These are phyloP conservation scores for Gallinago undulata DNA, from an alignment of 2,113 vertebrate genomes.

Conservation along the genomic window DNA sequence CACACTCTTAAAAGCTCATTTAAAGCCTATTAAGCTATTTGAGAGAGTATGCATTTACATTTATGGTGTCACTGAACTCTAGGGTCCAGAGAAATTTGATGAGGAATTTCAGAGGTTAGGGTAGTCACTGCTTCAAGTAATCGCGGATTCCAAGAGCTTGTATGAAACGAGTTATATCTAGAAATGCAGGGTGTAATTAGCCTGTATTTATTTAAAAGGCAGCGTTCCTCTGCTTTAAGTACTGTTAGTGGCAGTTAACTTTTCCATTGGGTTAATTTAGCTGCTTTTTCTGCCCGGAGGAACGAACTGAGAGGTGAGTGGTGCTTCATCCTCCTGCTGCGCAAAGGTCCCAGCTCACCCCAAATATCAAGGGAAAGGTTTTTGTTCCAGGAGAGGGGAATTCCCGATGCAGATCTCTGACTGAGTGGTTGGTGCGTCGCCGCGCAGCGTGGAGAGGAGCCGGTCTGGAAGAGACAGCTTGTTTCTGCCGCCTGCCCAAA, in stretches of 20 bases:
- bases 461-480: neutral
- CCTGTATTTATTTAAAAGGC: neutral
- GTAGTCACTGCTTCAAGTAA: neutral
- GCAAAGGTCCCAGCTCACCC: neutral
- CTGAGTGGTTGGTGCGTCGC: accelerated
- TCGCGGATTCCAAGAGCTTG: neutral
- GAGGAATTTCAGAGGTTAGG: neutral
- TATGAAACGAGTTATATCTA: neutral
- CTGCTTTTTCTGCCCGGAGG: neutral
- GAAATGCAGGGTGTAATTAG: neutral
- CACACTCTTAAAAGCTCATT: neutral
- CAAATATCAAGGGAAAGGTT: neutral
- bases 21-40: neutral
- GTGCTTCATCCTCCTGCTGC: neutral
- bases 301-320: accelerated
- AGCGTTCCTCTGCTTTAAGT: neutral
- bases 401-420: neutral
- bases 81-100: neutral
- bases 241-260: neutral
- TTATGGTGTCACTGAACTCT: neutral
- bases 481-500: neutral
- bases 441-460: accelerated
- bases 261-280: neutral
- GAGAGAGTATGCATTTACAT: neutral
- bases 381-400: neutral